Base-by-base conservation (phyloP, 2,888 invertebrate genomes). In the Thumatha senex region DNA sequence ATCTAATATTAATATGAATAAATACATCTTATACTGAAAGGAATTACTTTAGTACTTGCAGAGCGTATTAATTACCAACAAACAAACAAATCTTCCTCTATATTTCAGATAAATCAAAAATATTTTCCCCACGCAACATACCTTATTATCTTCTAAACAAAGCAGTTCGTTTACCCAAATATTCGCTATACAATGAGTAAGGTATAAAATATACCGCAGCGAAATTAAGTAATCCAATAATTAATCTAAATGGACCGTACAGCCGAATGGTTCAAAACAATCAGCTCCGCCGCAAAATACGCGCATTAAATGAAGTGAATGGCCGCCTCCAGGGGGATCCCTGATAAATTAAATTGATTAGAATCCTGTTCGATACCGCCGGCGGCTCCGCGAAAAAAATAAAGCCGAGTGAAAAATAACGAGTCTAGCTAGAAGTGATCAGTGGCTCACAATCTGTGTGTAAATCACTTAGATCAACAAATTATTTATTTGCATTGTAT, bases 281-380 rank as follows among this genome's bases (percentile, higher is more conserved):
- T 91, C 90, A 89, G 86, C 86, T 83, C 81, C 78, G 84, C 90
- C 90, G 86, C 91, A 91, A 91, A 91, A 90, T 90, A 91, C 90
- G 88, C 89, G 91, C 90, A 90, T 89, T 91, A 91, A 91, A 91
- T 89, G 91, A 91, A 91, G 89, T 89, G 90, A 90, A 91, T 89
- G 87, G 88, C 85, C 80, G 88, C 88, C 89, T 88, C 89, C 69
- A 76, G 89, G 65, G 84, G 89, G 89, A 90, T 87, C 87, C 89
- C 89, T 84, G 91, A 91, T 91, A 91, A 91, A 91, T 91, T 91
- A 91, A 91, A 91, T 90, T 91, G 91, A 91, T 91, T 91, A 91
- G 91, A 89, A 90, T 89, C 88, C 88, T 83, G 88, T 82, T 85
- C 86, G 86, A 89, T 83, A 85, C 81, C 78, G 80, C 65, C 81